Base-by-base conservation (phyloP, 2,888 invertebrate species). In the Dryomyza anilis region DNA sequence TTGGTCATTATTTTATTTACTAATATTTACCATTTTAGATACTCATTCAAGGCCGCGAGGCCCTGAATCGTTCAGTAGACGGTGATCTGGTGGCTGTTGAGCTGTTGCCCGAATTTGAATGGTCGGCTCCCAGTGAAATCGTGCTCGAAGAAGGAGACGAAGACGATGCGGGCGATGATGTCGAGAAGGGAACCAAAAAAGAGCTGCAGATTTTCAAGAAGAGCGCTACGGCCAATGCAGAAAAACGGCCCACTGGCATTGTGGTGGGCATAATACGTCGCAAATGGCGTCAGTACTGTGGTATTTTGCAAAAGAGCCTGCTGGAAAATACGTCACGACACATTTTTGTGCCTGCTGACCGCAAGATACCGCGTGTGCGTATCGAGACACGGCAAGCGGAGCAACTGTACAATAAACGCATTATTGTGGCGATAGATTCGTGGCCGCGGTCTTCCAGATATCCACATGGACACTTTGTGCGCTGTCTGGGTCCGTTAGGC, bases 231-330 rank as follows among this genome's bases (percentile, higher is more conserved):
- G 73, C 65, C 70, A 73, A 57, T 82, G 57, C 59, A 1, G 87
- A 72, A 84, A 87, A 75, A 55, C 74, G 73, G 3, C 90, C 92
- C 2, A 94, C 94, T 1, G 95, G 92, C 0, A 85, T 86, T 72
- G 87, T 96, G 61, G 96, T 99, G n/a, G 98, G 97, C 1, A 95
- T 99, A 69, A 93, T 99, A 65, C 88, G 94, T 70, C 87, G 98
- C 64, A 98, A 98, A 80, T 98, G 98, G 97, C 86, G 97, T 45
- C 98, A 97, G 79, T 98, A 98, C 83, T 99, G 98, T 84, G 99
- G 99, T 14, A 95, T 98, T 73, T 83, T 99, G 63, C 89, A 94
- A 81, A 89, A 91, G 0, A 93, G 90, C 77, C 86, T 88, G 21
- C 85, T 93, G 46, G 88, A 88, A 79, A 90, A 88, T 48, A 86